Evolutionary conservation across 2,888 invertebrate genomes (phyloP).

Genomic region (Ferdinandea cuprea): DNA sequence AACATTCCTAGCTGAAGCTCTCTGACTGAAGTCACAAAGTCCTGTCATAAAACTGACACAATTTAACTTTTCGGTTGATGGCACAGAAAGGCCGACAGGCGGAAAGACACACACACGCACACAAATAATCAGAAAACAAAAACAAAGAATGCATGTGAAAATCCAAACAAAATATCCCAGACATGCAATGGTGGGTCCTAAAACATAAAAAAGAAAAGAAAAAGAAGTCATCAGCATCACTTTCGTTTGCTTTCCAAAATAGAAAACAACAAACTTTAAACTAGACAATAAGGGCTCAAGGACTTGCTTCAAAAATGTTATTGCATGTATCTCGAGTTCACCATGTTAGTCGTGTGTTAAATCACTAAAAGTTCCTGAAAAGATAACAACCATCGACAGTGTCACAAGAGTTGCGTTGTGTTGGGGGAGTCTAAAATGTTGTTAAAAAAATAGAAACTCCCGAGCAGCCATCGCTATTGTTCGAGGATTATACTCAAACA

Average conservation of each 20-base stretch:
- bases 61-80: not conserved
- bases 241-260: conserved; percentile 17
- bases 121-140: not conserved
- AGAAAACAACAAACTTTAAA: conserved; percentile 40
- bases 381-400: conserved; percentile 43
- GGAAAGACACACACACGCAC: conserved; percentile 1
- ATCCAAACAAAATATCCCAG: conserved; percentile 21
- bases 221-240: conserved; percentile 1
- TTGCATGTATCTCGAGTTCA: conserved; percentile 9
- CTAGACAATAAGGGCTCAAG: conserved; percentile 45
- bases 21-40: not conserved
- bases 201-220: no score
- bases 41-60: conserved; percentile 55
- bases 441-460: not conserved
- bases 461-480: conserved; percentile 19
- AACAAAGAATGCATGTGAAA: conserved; percentile 32
- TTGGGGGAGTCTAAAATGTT: not conserved
- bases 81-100: not conserved
- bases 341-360: conserved; percentile 28
- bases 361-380: conserved; percentile 39
- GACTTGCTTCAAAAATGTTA: not conserved
- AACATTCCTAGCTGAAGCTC: conserved; percentile 20
- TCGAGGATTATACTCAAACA: conserved; percentile 48
- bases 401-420: conserved; percentile 3
- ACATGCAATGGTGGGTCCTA: no score